Base-by-base conservation (phyloP, 2,797 vertebrate species). In the Myotis myotis region DNA sequence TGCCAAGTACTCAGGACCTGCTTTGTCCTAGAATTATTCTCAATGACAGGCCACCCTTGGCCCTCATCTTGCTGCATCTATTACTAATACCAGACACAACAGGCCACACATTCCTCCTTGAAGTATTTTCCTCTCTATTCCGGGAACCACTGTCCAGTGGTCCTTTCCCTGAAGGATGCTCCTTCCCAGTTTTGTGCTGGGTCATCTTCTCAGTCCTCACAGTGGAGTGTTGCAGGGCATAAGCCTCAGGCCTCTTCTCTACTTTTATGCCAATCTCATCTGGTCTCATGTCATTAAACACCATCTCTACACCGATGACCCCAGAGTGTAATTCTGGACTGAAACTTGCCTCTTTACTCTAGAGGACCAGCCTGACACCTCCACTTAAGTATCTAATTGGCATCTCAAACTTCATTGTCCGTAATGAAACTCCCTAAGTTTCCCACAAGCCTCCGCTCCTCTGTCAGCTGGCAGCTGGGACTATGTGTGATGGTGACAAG, bases 101-200 rank as follows among this genome's bases (percentile, higher is more conserved):
- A 62, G 71, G 2, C 5, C 11, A 3, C 12, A 36, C 25, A 1
- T 8, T 44, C 64, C 15, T 91, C 20, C 57, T 47, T 10, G 19
- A 60, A 33, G 66, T 0, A 5, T 25, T 2, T 23, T 16, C 5
- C 41, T 15, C 5, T 25, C 3, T 20, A 33, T 3, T 33, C 19
- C 17, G 0, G 6, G 53, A 20, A 12, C 8, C 57, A n/a, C 8
- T 28, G 8, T 2, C 30, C 4, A 0, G n/a, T 6, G 10, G 22
- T 9, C 33, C 47, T 41, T 76, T 55, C 17, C 2, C 44, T 4
- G 5, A 13, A 19, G 44, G 6, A 0, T 8, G 22, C 1, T 15
- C 17, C n/a, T n/a, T 22, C 74, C n/a, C 70, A 6, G 36, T 16
- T 28, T 2, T 4, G 8, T 0, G 23, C 4, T 4, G 3, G 47